Percentiles rank a stretch among this genome's conserved stretches.
Conservation (phyloP, 2,113 vertebrate species). For the Ceuthmochares aereus region DNA sequence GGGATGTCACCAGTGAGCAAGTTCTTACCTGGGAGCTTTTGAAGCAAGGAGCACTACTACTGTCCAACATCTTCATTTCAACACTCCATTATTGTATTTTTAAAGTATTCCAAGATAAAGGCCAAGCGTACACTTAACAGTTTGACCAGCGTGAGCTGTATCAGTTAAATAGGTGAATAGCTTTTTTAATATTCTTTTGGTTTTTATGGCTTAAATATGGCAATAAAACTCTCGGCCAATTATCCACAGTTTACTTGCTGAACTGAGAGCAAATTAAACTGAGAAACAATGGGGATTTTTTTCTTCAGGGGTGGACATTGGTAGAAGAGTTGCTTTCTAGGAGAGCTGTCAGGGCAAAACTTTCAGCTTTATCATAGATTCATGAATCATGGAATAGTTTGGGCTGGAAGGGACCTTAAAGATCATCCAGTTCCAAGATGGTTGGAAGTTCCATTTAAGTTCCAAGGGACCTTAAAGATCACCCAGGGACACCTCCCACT, state of each 20-base stretch:
- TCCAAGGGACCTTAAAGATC: too few relatives aligned
- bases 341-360: neutral
- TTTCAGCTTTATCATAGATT: neutral
- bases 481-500: too few relatives aligned
- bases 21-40: constrained; percentile 24
- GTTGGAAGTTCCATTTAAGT: too few relatives aligned
- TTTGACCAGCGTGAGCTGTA: neutral
- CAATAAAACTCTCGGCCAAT: constrained; percentile 41
- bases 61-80: constrained; percentile 44
- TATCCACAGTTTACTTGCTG: neutral
- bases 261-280: neutral
- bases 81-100: neutral
- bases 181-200: neutral
- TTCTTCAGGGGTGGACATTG: neutral
- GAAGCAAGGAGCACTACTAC: neutral
- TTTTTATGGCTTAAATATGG: neutral
- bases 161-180: neutral
- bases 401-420: too few relatives aligned
- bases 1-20: constrained; percentile 49
- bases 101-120: neutral
- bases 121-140: neutral
- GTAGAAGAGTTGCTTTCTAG: neutral
- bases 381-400: too few relatives aligned
- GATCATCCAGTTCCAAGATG: too few relatives aligned
- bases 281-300: neutral